Evolutionary conservation across 2,888 invertebrate genomes (phyloP).

Genomic region (Agrochola lychnidis): DNA sequence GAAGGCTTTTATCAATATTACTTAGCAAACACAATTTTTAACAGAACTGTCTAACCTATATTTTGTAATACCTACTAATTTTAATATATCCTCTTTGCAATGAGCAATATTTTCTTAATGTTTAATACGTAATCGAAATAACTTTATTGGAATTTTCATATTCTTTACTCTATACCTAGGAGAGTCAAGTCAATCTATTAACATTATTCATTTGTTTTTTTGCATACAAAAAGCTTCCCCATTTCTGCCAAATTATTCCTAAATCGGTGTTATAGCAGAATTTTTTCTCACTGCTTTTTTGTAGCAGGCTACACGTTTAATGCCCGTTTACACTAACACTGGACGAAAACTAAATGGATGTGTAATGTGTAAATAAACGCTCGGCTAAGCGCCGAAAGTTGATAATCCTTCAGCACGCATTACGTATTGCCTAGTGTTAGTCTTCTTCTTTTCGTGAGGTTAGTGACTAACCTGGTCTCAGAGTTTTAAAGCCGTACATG

Average conservation of each 20-base stretch:
- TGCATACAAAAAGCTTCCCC: not conserved
- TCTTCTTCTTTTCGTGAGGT: no score
- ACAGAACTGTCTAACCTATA: not conserved
- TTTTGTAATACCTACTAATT: not conserved
- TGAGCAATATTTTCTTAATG: not conserved
- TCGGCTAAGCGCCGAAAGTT: no score
- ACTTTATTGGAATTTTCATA: not conserved
- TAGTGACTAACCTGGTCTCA: no score
- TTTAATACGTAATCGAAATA: constrained; percentile 4
- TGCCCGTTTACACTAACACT: no score
- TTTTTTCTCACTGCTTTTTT: not conserved
- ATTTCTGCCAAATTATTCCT: not conserved
- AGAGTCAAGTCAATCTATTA: not conserved
- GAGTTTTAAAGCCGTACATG: no score
- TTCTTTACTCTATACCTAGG: not conserved
- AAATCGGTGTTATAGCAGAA: not conserved
- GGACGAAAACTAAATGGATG: no score
- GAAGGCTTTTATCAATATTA: constrained; percentile 7
- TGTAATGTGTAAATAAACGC: no score
- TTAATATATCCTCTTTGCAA: not conserved
- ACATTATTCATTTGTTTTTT: not conserved
- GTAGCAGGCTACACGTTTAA: not conserved
- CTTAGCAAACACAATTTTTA: not conserved
- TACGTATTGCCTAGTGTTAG: no score
- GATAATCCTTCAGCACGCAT: no score